phyloP scores from a whole-genome alignment of 92 coral and sea anemone species.

The Pocillopora grandis region DNA sequence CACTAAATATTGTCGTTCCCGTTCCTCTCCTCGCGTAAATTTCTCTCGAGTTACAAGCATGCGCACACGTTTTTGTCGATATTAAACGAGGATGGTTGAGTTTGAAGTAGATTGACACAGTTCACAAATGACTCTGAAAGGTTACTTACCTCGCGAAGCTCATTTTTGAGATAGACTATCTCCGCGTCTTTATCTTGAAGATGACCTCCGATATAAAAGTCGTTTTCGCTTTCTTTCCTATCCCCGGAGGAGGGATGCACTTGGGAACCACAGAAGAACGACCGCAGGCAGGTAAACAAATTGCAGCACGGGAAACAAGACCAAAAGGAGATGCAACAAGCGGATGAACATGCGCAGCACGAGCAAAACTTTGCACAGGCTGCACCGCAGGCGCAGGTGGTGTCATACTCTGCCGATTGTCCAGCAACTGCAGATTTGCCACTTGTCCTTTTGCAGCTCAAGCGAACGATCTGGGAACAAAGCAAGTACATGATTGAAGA shows the following conservation, averaged over 20 bases:
- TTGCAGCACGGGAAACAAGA: constrained; percentile 73
- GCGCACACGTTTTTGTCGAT: too few relatives aligned
- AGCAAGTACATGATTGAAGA: neutral
- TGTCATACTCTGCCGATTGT: constrained; percentile 1
- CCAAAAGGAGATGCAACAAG: constrained; percentile 67
- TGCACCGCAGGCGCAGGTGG: constrained; percentile 28
- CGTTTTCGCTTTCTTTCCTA: constrained; percentile 47
- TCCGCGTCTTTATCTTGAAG: constrained; percentile 76
- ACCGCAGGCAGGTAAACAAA: constrained; percentile 59
- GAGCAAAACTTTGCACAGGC: constrained; percentile 44
- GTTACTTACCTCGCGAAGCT: constrained; percentile 53
- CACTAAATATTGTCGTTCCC: too few relatives aligned
- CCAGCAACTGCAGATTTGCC: neutral
- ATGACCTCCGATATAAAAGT: constrained; percentile 77
- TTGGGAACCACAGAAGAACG: constrained; percentile 65
- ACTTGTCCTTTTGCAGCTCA: constrained; percentile 36
- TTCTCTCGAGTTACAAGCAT: too few relatives aligned
- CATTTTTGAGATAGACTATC: constrained; percentile 59
- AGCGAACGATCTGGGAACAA: constrained; percentile 51
- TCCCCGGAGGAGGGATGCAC: constrained; percentile 41
- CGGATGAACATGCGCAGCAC: constrained; percentile 60
- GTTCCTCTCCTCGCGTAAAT: too few relatives aligned
- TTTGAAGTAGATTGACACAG: too few relatives aligned
- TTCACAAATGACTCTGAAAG: neutral
- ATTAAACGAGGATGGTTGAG: too few relatives aligned